Conservation (phyloP, 1,140 invertebrate genomes). For the Drosophila santomea region DNA sequence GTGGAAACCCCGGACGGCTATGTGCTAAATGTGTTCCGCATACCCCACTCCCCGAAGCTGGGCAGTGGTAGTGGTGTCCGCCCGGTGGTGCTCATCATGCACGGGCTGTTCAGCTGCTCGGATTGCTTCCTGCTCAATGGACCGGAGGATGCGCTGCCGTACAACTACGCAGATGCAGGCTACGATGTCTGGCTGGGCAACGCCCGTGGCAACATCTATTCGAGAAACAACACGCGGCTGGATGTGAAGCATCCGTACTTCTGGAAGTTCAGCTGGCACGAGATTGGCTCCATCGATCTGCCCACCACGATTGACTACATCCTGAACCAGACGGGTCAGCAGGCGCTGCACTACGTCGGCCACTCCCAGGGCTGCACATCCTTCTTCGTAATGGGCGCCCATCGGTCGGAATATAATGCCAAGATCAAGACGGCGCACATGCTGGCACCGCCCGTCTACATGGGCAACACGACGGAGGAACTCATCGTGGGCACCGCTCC, state of each 20-base stretch:
- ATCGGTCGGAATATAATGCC: slow-evolving; percentile 86
- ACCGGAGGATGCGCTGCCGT: slow-evolving; percentile 86
- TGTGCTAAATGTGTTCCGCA: slow-evolving; percentile 86
- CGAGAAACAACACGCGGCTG: slow-evolving; percentile 86
- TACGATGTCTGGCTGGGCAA: slow-evolving; percentile 90
- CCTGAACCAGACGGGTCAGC: slow-evolving; percentile 86
- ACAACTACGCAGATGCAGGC: slow-evolving; percentile 88
- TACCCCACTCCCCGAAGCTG: slow-evolving; percentile 79
- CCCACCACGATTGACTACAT: slow-evolving; percentile 89
- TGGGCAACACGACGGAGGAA: slow-evolving; percentile 85
- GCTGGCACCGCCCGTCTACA: slow-evolving; percentile 87
- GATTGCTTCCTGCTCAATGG: slow-evolving; percentile 91
- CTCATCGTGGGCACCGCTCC: slow-evolving; percentile 69
- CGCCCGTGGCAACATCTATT: slow-evolving; percentile 88
- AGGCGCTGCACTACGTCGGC: slow-evolving; percentile 88
- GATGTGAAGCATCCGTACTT: slow-evolving; percentile 86
- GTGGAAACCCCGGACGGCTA: slow-evolving; percentile 86
- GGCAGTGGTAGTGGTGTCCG: slow-evolving; percentile 36
- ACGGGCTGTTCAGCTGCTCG: slow-evolving; percentile 92
- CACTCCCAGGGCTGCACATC: slow-evolving; percentile 87
- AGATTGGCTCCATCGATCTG: slow-evolving; percentile 89
- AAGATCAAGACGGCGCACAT: slow-evolving; percentile 86
- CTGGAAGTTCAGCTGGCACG: slow-evolving; percentile 88
- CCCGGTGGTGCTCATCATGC: slow-evolving; percentile 88
- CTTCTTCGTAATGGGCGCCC: slow-evolving; percentile 86